phyloP scores from a whole-genome alignment of 2,113 vertebrate species.

The Anolis sagrei region DNA sequence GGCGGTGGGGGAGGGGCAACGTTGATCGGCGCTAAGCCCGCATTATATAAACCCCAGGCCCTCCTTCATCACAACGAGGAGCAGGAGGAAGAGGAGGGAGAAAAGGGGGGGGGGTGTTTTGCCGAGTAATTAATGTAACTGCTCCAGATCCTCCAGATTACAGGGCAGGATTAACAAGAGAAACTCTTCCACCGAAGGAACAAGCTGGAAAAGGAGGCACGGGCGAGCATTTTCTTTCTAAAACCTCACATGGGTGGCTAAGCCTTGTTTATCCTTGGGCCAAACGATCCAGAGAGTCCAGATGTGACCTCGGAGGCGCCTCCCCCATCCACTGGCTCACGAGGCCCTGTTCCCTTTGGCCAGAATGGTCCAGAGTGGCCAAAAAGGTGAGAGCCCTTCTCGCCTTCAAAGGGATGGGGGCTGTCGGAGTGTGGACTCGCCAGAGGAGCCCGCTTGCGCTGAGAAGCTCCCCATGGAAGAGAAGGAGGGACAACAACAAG shows the following conservation, averaged over 20 bases:
- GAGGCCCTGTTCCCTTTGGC: no score
- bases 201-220: background rate
- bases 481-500: no score
- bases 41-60: conserved; percentile 36
- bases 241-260: background rate
- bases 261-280: background rate
- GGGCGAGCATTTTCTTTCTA: background rate
- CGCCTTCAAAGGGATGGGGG: no score
- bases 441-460: no score
- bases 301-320: background rate
- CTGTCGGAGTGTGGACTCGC: no score
- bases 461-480: no score
- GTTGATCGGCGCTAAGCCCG: conserved; percentile 31
- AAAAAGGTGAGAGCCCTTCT: background rate
- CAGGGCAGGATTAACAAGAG: background rate
- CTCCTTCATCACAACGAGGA: conserved; percentile 4
- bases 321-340: background rate
- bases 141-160: background rate
- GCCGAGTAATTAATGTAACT: background rate
- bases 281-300: background rate
- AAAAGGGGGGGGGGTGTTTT: background rate
- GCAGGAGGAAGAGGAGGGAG: background rate
- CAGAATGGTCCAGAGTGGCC: background rate
- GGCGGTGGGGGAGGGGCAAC: background rate
- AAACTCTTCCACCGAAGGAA: background rate